Percentiles rank a stretch among this genome's conserved stretches.
Evolutionary conservation across 2,113 vertebrate species (phyloP).

Genomic region (Plotosus lineatus): DNA sequence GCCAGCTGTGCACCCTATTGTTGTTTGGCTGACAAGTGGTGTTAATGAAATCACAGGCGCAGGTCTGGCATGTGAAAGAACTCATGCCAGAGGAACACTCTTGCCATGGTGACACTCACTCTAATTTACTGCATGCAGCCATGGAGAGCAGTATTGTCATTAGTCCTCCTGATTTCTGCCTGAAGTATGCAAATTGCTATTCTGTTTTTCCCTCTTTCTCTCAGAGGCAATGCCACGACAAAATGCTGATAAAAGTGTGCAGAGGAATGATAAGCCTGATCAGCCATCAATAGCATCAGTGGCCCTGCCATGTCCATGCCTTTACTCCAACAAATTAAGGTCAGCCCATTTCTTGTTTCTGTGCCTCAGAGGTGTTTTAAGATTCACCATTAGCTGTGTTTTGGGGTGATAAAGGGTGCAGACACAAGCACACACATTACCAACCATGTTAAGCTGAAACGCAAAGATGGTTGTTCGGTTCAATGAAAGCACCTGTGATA

Average conservation of each 20-base stretch:
- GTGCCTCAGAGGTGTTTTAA: slow-evolving; percentile 87
- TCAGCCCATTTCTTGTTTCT: slow-evolving; percentile 87
- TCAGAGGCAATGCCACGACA: slow-evolving; percentile 65
- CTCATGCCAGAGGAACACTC: slow-evolving; percentile 53
- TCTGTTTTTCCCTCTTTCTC: no score
- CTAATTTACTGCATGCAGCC: slow-evolving; percentile 65
- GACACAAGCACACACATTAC: slow-evolving; percentile 73
- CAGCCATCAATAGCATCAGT: slow-evolving; percentile 89
- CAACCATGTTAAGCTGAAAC: slow-evolving; percentile 97
- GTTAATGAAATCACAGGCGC: slow-evolving; percentile 71
- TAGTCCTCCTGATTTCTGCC: slow-evolving; percentile 65
- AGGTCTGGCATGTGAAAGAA: slow-evolving; percentile 61
- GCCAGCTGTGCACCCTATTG: slow-evolving; percentile 70
- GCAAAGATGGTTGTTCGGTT: slow-evolving; percentile 86
- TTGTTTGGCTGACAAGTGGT: slow-evolving; percentile 61
- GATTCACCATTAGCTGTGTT: slow-evolving; percentile 96
- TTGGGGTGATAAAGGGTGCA: slow-evolving; percentile 89
- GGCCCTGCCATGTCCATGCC: slow-evolving; percentile 85
- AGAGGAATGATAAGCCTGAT: slow-evolving; percentile 87
- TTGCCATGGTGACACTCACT: slow-evolving; percentile 56
- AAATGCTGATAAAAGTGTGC: slow-evolving; percentile 85
- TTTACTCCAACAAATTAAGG: slow-evolving; percentile 95
- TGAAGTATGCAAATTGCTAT: slow-evolving; percentile 66
- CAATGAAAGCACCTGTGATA: slow-evolving; percentile 86
- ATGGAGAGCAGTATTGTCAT: slow-evolving; percentile 60